These are phyloP conservation scores for Caenorhabditis becei DNA, from an alignment of 2,888 invertebrate species.

Conservation along the genomic window DNA sequence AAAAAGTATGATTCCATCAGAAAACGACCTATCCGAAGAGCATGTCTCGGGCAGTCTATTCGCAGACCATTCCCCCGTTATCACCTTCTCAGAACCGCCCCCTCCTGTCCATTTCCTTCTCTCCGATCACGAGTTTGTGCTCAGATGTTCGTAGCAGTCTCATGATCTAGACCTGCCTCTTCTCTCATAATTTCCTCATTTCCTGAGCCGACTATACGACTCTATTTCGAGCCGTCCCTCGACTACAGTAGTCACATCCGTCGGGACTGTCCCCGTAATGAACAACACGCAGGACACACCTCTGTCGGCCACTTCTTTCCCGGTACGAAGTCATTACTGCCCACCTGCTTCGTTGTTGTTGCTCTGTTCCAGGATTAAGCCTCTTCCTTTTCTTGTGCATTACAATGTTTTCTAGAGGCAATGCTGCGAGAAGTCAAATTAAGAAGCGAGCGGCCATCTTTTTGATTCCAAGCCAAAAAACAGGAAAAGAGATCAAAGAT, in stretches of 20 bases:
- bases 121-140: too few species aligned
- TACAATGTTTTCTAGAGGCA: too few species aligned
- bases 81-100: too few species aligned
- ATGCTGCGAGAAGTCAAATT: not conserved
- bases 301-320: not conserved
- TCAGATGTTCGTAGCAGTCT: too few species aligned
- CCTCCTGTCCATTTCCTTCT: too few species aligned
- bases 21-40: too few species aligned
- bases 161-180: not conserved
- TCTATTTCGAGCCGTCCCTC: conserved; percentile 10
- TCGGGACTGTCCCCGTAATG: not conserved
- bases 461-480: not conserved
- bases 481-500: not conserved
- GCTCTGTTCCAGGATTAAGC: too few species aligned
- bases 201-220: not conserved
- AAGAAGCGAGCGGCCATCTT: not conserved
- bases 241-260: conserved; percentile 16
- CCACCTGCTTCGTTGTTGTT: not conserved
- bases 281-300: not conserved
- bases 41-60: too few species aligned
- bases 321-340: conserved; percentile 1
- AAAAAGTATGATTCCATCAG: too few species aligned
- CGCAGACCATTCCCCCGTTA: too few species aligned
- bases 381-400: too few species aligned
- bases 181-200: not conserved